These are phyloP conservation scores for Drosophila sordidula DNA, from an alignment of 2,888 invertebrate genomes.

Conservation along the genomic window DNA sequence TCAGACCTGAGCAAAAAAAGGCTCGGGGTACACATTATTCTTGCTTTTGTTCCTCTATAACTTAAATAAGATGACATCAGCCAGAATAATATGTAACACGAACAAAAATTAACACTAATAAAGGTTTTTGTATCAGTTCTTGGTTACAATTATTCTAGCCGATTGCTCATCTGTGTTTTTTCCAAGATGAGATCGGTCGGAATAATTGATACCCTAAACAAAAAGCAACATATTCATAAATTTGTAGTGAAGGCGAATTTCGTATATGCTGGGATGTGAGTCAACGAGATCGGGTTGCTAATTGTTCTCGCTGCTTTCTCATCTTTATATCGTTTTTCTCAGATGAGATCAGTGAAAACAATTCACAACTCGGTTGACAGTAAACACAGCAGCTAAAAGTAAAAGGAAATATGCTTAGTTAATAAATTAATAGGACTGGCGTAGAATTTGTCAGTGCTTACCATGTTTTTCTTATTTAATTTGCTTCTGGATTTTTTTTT, in stretches of 20 bases:
- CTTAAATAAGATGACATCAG: conserved; percentile 4
- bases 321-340: not conserved
- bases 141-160: too few species aligned
- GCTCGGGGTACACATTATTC: conserved; percentile 5
- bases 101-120: not conserved
- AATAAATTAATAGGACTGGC: too few species aligned
- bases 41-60: not conserved
- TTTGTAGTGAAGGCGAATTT: too few species aligned
- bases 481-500: too few species aligned
- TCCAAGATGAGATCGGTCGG: conserved; percentile 3
- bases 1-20: not conserved
- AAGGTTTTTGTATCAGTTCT: too few species aligned
- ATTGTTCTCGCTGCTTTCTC: conserved; percentile 7
- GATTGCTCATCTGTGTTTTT: not conserved
- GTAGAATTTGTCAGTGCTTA: too few species aligned
- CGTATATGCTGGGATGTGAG: too few species aligned
- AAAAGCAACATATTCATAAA: not conserved
- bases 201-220: not conserved
- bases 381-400: not conserved
- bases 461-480: too few species aligned
- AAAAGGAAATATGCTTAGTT: too few species aligned
- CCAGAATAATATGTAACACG: conserved; percentile 3
- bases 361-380: conserved; percentile 3
- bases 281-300: not conserved
- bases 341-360: conserved; percentile 24